Conservation (phyloP, 2,888 invertebrate genomes). For the Cryptophagus acutangulus region DNA sequence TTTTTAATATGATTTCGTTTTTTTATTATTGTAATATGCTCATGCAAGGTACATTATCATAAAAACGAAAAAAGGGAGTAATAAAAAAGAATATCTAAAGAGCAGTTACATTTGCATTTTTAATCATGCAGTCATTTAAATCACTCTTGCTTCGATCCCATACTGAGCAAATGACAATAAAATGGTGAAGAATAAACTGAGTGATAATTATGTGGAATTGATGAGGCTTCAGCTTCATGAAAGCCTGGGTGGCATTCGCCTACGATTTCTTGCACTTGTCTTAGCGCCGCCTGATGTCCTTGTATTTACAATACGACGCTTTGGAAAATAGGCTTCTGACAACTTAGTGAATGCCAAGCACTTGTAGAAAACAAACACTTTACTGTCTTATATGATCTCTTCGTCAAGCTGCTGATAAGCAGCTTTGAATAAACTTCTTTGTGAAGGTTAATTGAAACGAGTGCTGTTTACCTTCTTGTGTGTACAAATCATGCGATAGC, state of each 20-base stretch:
- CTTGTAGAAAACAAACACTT: constrained; percentile 1
- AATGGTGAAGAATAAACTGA: constrained; percentile 1
- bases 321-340: neutral
- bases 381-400: neutral
- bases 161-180: constrained; percentile 1
- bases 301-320: neutral
- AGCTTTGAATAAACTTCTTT: too few relatives aligned
- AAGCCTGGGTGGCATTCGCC: constrained; percentile 1
- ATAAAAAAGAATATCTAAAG: neutral
- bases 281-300: neutral
- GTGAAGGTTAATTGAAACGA: too few relatives aligned
- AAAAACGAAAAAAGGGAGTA: constrained; percentile 1
- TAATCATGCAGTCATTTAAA: constrained; percentile 1
- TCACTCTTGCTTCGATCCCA: constrained; percentile 2
- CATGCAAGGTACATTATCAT: too few relatives aligned
- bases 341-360: neutral
- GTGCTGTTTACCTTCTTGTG: too few relatives aligned
- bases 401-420: too few relatives aligned
- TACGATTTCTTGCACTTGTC: neutral
- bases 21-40: too few relatives aligned
- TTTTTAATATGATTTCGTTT: too few relatives aligned
- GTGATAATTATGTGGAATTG: constrained; percentile 1
- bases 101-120: constrained; percentile 1
- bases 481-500: too few relatives aligned
- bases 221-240: constrained; percentile 1